Percentiles rank a stretch among this genome's conserved stretches.
These are phyloP conservation scores for Cariama cristata DNA, from an alignment of 2,113 vertebrate species.

Conservation along the genomic window DNA sequence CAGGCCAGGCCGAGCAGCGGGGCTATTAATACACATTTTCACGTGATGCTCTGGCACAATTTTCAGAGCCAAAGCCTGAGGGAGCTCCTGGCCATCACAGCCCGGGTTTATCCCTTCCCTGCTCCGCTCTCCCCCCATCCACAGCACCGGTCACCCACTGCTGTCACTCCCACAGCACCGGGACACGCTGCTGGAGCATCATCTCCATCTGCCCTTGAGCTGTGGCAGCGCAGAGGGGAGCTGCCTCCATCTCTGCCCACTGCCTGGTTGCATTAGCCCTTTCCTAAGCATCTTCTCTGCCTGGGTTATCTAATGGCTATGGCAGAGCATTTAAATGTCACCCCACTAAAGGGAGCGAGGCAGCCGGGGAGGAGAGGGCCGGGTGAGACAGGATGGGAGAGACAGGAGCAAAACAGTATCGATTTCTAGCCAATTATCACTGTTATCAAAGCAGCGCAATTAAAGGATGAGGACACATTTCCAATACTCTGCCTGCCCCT, in stretches of 20 bases:
- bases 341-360: background rate
- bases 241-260: background rate
- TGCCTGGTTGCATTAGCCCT: background rate
- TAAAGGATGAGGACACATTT: slow-evolving; percentile 33
- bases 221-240: background rate
- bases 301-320: background rate
- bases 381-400: background rate
- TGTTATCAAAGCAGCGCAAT: slow-evolving; percentile 8
- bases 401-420: slow-evolving; percentile 26
- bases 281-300: background rate
- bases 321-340: slow-evolving; percentile 11
- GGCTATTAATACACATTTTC: background rate
- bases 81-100: background rate
- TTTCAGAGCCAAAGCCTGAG: background rate
- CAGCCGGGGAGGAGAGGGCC: background rate
- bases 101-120: background rate
- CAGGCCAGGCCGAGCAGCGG: background rate
- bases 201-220: background rate
- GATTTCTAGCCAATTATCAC: slow-evolving; percentile 51
- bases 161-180: background rate
- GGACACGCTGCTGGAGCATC: background rate
- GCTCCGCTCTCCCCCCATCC: background rate
- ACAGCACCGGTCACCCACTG: fast-evolving
- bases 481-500: background rate
- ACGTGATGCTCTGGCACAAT: background rate